These are phyloP conservation scores for Oriolus oriolus DNA, from an alignment of 2,113 vertebrate species.

Conservation along the genomic window DNA sequence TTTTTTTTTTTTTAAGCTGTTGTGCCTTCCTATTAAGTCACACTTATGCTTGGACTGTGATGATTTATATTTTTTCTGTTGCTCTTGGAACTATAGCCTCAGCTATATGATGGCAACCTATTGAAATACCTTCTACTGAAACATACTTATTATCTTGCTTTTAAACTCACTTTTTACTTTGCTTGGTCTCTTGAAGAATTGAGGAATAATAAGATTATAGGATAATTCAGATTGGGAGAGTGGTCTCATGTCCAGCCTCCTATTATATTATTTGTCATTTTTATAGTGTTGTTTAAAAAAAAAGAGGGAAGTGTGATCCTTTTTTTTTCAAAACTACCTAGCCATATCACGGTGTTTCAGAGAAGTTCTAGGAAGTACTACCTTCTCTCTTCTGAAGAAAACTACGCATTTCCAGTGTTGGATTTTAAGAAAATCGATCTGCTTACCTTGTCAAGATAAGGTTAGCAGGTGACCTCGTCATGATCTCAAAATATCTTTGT, in stretches of 20 bases:
- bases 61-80: neutral
- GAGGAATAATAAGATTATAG: neutral
- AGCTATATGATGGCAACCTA: neutral
- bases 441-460: neutral
- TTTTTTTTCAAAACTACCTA: neutral
- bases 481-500: neutral
- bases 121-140: neutral
- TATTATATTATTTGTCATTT: neutral
- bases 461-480: neutral
- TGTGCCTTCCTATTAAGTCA: neutral
- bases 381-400: neutral
- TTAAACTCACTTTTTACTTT: neutral
- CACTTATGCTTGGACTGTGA: neutral
- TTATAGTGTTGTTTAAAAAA: neutral
- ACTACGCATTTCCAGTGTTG: neutral
- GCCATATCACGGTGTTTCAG: neutral
- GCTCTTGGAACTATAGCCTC: neutral
- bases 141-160: neutral
- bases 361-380: neutral
- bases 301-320: neutral
- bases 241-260: neutral
- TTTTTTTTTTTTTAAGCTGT: neutral
- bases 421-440: neutral
- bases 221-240: neutral
- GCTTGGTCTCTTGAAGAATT: neutral